Evolutionary conservation across 64 coral and sea anemone species (phyloP), one percentile per base, ranked within the genome.

Genomic region (Orbicella faveolata): DNA sequence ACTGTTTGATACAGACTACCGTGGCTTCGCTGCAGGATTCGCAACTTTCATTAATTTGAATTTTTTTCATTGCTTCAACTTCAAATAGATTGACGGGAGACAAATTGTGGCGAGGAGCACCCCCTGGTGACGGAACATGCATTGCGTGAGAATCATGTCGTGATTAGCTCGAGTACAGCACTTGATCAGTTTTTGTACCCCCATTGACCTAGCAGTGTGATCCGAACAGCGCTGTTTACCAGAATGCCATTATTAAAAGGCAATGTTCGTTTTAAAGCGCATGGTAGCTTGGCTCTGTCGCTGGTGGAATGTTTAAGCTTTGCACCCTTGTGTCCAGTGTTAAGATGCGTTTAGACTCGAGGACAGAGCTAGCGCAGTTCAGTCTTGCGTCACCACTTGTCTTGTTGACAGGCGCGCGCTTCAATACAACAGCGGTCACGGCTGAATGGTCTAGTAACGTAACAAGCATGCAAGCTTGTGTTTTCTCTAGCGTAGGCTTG

Each of bases 91-190:
- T 63, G 36, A 78, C 20, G 75, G 36, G 81, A 23, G 34, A 44
- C n/a, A 55, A 57, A 83, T 36, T 44, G 19, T 68, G 1, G 26
- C 21, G 1, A 55, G n/a, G 53, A 61, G 61, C 14, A 80, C 10
- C 63, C 81, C 81, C 35, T 65, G 19, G 61, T 64, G 80, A 37
- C 13, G 17, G 36, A 83, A 83, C 5, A 21, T 12, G 34, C 4
- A 83, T 68, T 66, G 62, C 81, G 81, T 68, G 81, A 67, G 79
- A 14, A 19, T 36, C 79, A 36, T 16, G 79, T 81, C 19, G 57
- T 63, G 37, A 73, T n/a, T 52, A 72, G 39, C 41, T 73, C 11
- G 36, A 85, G 54, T 12, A 26, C 52, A 78, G 77, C n/a, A 7
- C 52, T 79, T 34, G 82, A 72, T 72, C 52, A 37, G 66, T 52